Conservation (phyloP, 2,113 vertebrate genomes). For the Solenodon paradoxus region DNA sequence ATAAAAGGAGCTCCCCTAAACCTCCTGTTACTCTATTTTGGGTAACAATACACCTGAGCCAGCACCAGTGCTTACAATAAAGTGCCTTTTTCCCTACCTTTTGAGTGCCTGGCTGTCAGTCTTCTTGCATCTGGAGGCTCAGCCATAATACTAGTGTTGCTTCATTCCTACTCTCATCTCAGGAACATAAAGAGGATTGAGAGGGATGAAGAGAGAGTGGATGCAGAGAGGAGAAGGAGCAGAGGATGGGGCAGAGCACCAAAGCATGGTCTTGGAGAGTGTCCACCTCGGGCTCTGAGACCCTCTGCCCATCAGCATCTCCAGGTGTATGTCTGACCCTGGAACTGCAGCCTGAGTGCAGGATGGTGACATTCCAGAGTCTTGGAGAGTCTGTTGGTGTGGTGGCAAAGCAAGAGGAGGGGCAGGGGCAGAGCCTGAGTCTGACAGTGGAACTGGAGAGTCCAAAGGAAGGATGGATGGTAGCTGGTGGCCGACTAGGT, state of each 20-base stretch:
- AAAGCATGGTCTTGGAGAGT: not conserved
- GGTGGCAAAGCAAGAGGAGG: not conserved
- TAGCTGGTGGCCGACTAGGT: fast-evolving
- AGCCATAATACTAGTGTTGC: too few species aligned
- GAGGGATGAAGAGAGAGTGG: not conserved
- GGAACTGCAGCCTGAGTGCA: not conserved
- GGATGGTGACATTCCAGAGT: not conserved
- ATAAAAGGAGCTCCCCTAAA: too few species aligned
- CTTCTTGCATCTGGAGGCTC: too few species aligned
- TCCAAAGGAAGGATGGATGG: not conserved
- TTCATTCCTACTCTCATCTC: not conserved
- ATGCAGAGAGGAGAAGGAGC: too few species aligned
- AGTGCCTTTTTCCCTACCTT: too few species aligned
- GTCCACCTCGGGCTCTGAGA: not conserved
- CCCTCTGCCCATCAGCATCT: not conserved
- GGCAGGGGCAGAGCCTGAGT: not conserved
- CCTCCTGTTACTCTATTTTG: too few species aligned
- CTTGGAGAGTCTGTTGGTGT: not conserved
- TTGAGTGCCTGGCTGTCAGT: too few species aligned
- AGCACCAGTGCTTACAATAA: too few species aligned
- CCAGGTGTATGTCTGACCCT: not conserved
- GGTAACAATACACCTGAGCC: too few species aligned
- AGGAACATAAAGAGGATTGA: not conserved
- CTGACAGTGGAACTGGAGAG: not conserved
- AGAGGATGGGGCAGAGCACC: too few species aligned